Conservation (phyloP, 2,113 vertebrate species). For the Myotis yumanensis region DNA sequence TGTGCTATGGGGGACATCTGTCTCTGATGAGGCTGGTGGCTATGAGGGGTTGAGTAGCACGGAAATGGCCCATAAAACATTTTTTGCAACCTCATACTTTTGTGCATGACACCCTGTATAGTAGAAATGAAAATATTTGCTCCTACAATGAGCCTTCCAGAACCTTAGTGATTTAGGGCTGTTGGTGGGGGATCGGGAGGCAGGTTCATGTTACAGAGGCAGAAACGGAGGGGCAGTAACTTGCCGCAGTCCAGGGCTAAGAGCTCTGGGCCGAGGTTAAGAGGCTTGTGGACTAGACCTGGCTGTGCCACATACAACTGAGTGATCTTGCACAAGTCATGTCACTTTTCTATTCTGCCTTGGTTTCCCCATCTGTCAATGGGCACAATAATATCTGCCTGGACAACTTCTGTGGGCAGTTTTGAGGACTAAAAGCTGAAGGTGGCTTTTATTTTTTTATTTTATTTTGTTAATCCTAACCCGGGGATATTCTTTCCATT, state of each 20-base stretch:
- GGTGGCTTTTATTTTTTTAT: not conserved
- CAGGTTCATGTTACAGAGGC: not conserved
- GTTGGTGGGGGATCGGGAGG: not conserved
- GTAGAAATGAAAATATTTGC: not conserved
- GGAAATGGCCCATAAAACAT: not conserved
- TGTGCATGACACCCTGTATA: not conserved
- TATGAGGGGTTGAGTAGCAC: not conserved
- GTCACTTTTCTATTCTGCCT: not conserved
- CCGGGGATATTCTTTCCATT: no score
- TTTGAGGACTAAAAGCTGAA: not conserved
- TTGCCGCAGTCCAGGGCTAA: not conserved
- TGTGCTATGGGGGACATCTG: not conserved
- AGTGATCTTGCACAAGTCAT: not conserved
- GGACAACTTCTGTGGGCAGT: not conserved
- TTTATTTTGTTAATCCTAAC: no score
- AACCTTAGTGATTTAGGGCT: not conserved
- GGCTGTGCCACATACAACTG: not conserved
- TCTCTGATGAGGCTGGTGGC: not conserved
- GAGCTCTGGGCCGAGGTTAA: not conserved
- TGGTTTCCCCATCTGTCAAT: not conserved
- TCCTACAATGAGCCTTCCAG: not conserved
- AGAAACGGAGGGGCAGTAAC: not conserved
- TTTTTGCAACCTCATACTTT: not conserved
- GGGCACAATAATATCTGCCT: not conserved
- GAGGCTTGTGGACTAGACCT: not conserved